Evolutionary conservation across 2,797 vertebrate species (phyloP).

Genomic region (Protosalanx chinensis): DNA sequence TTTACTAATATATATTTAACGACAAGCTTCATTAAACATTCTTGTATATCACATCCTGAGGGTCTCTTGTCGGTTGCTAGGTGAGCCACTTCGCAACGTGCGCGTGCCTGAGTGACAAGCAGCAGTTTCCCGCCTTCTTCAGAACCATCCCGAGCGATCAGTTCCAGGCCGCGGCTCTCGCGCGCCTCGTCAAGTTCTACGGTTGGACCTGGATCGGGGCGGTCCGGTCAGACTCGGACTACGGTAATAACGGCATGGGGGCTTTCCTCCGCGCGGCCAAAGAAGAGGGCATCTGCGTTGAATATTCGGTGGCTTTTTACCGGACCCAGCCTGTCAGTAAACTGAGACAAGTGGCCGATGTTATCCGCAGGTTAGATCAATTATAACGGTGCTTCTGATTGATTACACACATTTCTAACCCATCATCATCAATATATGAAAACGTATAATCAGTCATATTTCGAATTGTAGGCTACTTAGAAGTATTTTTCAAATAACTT

Average conservation of each 20-base stretch:
- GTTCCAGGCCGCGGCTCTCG: slow-evolving; percentile 64
- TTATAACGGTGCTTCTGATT: neutral
- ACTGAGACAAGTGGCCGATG: slow-evolving; percentile 55
- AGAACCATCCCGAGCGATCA: slow-evolving; percentile 73
- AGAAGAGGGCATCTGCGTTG: slow-evolving; percentile 63
- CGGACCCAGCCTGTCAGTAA: slow-evolving; percentile 49
- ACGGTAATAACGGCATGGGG: slow-evolving; percentile 69
- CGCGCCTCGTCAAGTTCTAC: slow-evolving; percentile 66
- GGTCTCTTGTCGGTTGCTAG: slow-evolving; percentile 19
- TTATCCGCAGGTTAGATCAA: slow-evolving; percentile 53
- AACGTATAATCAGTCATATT: too few relatives aligned
- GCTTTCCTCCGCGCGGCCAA: slow-evolving; percentile 57
- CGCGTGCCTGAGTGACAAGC: slow-evolving; percentile 69
- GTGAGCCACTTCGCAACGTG: slow-evolving; percentile 72
- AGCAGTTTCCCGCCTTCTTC: slow-evolving; percentile 68
- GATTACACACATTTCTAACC: neutral
- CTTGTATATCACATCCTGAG: neutral
- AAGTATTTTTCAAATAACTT: too few relatives aligned
- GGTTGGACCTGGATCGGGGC: slow-evolving; percentile 78
- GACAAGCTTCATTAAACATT: neutral
- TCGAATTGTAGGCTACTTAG: too few relatives aligned
- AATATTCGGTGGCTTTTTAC: slow-evolving; percentile 62
- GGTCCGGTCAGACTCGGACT: slow-evolving; percentile 66
- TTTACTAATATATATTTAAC: too few relatives aligned
- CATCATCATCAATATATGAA: neutral